Percentiles rank a stretch among this genome's conserved stretches.
Evolutionary conservation across 2,797 vertebrate genomes (phyloP).

Genomic region (Sylvia borin): DNA sequence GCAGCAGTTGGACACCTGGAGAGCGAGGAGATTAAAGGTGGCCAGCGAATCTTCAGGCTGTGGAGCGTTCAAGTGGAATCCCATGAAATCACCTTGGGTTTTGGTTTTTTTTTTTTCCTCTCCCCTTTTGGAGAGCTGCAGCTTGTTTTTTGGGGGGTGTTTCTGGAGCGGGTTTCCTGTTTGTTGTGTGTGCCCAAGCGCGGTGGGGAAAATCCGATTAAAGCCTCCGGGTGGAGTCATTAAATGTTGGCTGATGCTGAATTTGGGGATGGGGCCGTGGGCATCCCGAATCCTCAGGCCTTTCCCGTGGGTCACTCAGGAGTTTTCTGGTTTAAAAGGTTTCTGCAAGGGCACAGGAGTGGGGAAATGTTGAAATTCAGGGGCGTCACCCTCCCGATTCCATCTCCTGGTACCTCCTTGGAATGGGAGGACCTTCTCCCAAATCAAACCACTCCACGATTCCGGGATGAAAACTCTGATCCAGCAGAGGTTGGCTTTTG

Average conservation of each 20-base stretch:
- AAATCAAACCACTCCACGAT: neutral
- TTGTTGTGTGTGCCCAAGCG: rapidly evolving
- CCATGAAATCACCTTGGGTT: neutral
- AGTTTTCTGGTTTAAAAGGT: neutral
- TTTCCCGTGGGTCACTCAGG: rapidly evolving
- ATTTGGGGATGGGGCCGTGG: neutral
- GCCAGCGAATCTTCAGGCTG: neutral
- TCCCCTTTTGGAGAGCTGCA: neutral
- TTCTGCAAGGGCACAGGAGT: neutral
- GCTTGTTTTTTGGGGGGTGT: neutral
- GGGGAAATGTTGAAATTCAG: neutral
- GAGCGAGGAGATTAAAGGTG: neutral
- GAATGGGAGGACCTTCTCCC: neutral
- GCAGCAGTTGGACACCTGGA: neutral
- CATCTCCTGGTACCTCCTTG: neutral
- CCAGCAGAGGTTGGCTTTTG: neutral
- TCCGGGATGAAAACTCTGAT: neutral
- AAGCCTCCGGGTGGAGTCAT: neutral
- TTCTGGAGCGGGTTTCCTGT: neutral
- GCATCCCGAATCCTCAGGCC: neutral
- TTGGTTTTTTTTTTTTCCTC: too few species aligned
- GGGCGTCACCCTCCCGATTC: neutral
- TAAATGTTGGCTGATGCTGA: neutral
- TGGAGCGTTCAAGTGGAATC: neutral
- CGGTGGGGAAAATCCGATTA: neutral